Percentiles rank a stretch among this genome's conserved stretches.
These are phyloP conservation scores for Cataglyphis livida DNA, from an alignment of 2,888 invertebrate species.

Conservation along the genomic window DNA sequence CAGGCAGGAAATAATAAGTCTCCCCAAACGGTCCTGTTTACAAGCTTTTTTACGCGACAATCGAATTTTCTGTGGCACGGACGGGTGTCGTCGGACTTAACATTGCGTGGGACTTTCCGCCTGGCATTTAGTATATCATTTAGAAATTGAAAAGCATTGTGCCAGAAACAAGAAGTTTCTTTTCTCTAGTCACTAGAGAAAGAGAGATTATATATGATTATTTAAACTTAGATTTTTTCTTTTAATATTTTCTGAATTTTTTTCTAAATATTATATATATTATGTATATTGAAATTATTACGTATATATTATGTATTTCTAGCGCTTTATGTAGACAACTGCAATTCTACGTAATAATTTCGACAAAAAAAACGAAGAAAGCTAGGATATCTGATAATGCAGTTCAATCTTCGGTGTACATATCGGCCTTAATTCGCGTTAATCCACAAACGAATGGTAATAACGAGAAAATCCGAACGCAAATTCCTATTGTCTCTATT, in stretches of 20 bases:
- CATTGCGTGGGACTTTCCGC: background rate
- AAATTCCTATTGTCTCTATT: background rate
- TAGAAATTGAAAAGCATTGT: background rate
- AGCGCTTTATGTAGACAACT: background rate
- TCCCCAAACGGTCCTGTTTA: constrained; percentile 57
- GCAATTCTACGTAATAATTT: background rate
- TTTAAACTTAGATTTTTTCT: background rate
- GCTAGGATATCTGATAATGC: background rate
- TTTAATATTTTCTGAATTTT: background rate
- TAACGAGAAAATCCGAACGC: background rate
- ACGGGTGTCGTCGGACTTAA: background rate
- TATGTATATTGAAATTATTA: background rate
- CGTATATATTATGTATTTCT: background rate
- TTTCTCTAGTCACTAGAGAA: background rate
- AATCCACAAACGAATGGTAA: constrained; percentile 5
- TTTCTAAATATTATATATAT: background rate
- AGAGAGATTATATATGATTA: background rate
- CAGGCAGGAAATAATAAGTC: constrained; percentile 59
- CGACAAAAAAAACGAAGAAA: background rate
- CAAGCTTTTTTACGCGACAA: constrained; percentile 54
- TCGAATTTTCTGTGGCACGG: constrained; percentile 49
- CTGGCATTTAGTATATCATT: constrained; percentile 1
- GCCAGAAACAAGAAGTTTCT: background rate
- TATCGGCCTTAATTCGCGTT: background rate
- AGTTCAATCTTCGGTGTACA: background rate